Evolutionary conservation across 2,797 vertebrate genomes (phyloP), one percentile per base, ranked within the genome.

Genomic region (Atherinosoma microstoma): DNA sequence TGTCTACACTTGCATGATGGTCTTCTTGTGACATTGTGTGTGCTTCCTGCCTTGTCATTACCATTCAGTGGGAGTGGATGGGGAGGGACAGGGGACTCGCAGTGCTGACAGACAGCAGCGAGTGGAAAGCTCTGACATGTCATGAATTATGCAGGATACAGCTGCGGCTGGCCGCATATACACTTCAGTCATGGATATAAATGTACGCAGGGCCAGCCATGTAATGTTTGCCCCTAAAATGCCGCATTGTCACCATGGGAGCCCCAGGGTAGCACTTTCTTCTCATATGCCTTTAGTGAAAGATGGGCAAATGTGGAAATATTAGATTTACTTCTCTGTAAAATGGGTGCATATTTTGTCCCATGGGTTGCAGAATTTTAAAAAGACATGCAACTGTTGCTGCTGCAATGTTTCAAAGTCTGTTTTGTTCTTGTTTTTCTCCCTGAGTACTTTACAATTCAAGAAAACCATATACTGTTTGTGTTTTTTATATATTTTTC

Each of bases 101-200:
- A 64, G 75, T 70, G 76, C 79, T 89, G 91, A 91, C 90, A 92
- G 81, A 86, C 86, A 87, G 77, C 80, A 82, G 90, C 78, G n/a
- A 88, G 83, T 58, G 76, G 79, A 88, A 82, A 83, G 84, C 74
- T 90, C 84, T 91, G 92, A 92, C 87, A 87, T 76, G 16, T 80
- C 77, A 90, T 93, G 91, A 93, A 94, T 93, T 85, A 93, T 94
- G 87, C 89, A 93, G 80, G 34, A 59, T 79, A 53, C 83, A 73
- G 87, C 89, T 73, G 88, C 78, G n/a, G 76, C 74, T 38, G 80
- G 71, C 74, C 85, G 62, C 85, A 74, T 58, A 75, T 58, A 75
- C 79, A 73, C 88, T 86, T 78, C 87, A 87, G 86, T 90, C 85
- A 78, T 74, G 80, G 90, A 90, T 89, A 90, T 90, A 90, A 90